Base-by-base conservation (phyloP, 2,888 invertebrate genomes). In the Adela reaumurella region DNA sequence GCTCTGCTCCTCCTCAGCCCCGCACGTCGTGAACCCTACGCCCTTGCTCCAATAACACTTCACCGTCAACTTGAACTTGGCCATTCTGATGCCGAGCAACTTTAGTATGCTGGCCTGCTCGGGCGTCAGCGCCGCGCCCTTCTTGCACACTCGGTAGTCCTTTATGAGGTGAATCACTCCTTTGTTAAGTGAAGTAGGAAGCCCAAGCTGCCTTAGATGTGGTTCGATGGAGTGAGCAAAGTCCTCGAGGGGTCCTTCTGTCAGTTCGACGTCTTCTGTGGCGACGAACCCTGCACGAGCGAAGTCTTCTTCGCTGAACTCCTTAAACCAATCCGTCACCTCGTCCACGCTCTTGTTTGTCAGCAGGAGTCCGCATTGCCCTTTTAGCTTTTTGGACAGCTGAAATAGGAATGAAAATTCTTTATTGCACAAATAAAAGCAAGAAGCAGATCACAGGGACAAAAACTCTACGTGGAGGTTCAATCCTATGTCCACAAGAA, bases 171-270 rank as follows among this genome's bases (percentile, higher is more conserved):
- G 88, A 2, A 97, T 87, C 44, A 94, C 83, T 53, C 97, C 93
- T 69, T 83, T 86, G 52, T 93, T 88, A 51, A 99, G 72, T 52
- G 90, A 84, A 16, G 97, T 97, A 0, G 97, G 97, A 65, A 99
- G 78, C 11, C 98, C 98, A 4, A 99, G 81, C 55, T 92, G 86
- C 54, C 98, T 83, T 42, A 99, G 81, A 73, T 97, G 94, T 10
- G 97, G 97, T 69, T 99, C 99, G 69, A 97, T 90, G 16, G 95
- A 89, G 70, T 96, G 95, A 44, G 94, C 82, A 70, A 98, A 97
- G 54, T 95, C 89, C 59, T 85, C 79, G 17, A 98, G 73, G 0
- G 95, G 93, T 0, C 98, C 98, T 62, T 88, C 87, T 0, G 89
- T 84, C 55, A 99, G 67, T 46, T 82, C 76, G 0, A 99, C 87